Evolutionary conservation across 2,113 vertebrate genomes (phyloP).

Genomic region (Pantherophis guttatus): DNA sequence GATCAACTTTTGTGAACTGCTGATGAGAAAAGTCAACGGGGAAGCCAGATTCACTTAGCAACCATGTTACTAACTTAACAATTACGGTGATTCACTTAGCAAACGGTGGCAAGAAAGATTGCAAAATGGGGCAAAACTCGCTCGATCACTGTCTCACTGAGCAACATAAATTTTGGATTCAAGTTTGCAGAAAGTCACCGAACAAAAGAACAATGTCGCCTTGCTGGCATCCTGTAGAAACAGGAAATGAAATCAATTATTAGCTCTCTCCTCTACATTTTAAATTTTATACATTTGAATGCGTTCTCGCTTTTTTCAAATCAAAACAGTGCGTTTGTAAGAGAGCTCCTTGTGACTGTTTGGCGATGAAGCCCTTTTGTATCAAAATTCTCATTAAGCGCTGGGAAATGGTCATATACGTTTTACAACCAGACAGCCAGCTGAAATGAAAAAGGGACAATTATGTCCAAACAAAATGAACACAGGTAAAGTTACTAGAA

Average conservation of each 20-base stretch:
- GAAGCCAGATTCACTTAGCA: too few relatives aligned
- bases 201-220: neutral
- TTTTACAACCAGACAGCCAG: neutral
- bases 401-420: neutral
- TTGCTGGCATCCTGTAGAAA: neutral
- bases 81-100: too few relatives aligned
- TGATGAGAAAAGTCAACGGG: too few relatives aligned
- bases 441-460: neutral
- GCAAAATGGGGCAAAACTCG: too few relatives aligned
- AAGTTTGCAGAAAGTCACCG: neutral
- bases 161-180: too few relatives aligned
- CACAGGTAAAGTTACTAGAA: neutral
- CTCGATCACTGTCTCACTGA: too few relatives aligned
- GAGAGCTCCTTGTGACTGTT: too few relatives aligned
- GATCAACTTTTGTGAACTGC: too few relatives aligned
- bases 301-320: neutral
- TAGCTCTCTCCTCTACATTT: neutral
- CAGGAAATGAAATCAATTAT: neutral
- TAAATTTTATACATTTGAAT: neutral
- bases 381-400: neutral
- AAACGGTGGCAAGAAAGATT: too few relatives aligned
- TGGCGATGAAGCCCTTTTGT: neutral
- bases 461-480: neutral
- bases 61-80: too few relatives aligned
- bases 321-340: neutral